phyloP scores from a whole-genome alignment of 1,140 invertebrate species.

The Anthonomus grandis region DNA sequence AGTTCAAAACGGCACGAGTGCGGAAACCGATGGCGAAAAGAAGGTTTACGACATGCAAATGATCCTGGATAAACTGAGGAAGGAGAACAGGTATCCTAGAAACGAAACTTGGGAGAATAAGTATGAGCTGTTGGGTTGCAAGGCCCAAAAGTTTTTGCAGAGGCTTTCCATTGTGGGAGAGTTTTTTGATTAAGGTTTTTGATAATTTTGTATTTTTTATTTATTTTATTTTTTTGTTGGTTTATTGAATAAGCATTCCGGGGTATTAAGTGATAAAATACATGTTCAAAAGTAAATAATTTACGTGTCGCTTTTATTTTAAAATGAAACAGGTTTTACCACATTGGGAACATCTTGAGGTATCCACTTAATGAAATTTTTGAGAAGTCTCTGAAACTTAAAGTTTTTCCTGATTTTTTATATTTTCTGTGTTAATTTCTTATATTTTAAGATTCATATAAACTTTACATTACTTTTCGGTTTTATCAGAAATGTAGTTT shows the following conservation, averaged over 20 bases:
- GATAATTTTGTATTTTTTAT: background rate
- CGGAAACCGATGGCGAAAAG: conserved; percentile 28
- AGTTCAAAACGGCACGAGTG: conserved; percentile 18
- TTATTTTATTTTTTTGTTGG: too few relatives aligned
- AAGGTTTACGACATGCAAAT: conserved; percentile 53
- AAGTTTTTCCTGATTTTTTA: too few relatives aligned
- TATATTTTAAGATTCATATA: too few relatives aligned
- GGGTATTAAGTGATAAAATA: background rate
- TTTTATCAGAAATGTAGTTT: too few relatives aligned
- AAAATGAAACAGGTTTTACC: too few relatives aligned
- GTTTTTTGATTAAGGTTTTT: conserved; percentile 17
- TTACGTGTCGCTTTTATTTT: too few relatives aligned
- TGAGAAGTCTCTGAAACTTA: too few relatives aligned
- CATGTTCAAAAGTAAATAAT: too few relatives aligned
- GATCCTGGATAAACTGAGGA: conserved; percentile 55
- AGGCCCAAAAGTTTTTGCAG: conserved; percentile 63
- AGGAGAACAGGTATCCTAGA: conserved; percentile 48
- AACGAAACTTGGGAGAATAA: conserved; percentile 51
- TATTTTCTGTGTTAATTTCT: too few relatives aligned
- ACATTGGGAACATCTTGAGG: too few relatives aligned
- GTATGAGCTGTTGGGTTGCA: conserved; percentile 59
- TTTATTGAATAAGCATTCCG: background rate
- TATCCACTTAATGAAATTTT: too few relatives aligned
- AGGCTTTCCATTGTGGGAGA: conserved; percentile 65
- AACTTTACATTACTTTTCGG: too few relatives aligned